Evolutionary conservation across 53 echinoderm and acorn worm genomes (phyloP).

Genomic region (Stichopus horrens): DNA sequence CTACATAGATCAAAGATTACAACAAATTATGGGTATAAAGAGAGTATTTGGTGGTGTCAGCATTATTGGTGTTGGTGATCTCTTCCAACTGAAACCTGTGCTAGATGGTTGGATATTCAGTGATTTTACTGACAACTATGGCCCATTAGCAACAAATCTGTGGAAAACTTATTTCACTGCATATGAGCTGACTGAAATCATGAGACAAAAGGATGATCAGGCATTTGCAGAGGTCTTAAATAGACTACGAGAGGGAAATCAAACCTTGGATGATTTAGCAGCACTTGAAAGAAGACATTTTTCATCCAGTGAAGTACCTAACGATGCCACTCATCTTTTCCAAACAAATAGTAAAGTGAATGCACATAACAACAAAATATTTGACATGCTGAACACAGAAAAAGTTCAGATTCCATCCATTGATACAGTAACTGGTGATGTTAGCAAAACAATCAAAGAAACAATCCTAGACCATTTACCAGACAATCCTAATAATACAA

Average conservation of each 20-base stretch:
- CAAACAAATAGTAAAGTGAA: conserved; percentile 33
- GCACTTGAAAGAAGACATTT: conserved; percentile 21
- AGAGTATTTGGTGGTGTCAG: conserved; percentile 31
- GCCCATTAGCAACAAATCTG: conserved; percentile 23
- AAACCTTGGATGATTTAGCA: not conserved
- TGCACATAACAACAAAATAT: conserved; percentile 37
- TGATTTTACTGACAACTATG: not conserved
- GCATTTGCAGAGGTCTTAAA: conserved; percentile 12
- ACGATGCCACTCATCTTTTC: conserved; percentile 34
- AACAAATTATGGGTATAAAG: not conserved
- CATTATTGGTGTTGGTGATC: conserved; percentile 25
- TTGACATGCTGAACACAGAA: conserved; percentile 1
- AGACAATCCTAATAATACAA: conserved; percentile 29
- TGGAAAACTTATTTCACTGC: not conserved
- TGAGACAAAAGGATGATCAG: conserved; percentile 38
- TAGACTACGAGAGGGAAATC: conserved; percentile 34
- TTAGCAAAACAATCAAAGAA: conserved; percentile 30
- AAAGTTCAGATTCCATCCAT: conserved; percentile 17
- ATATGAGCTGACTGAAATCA: conserved; percentile 22
- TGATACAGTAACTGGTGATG: conserved; percentile 39
- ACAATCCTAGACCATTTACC: conserved; percentile 1
- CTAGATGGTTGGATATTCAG: conserved; percentile 47
- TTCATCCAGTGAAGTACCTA: conserved; percentile 7
- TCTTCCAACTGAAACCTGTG: conserved; percentile 57
- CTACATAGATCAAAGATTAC: conserved; percentile 27